phyloP scores from a whole-genome alignment of 2,797 vertebrate species.

The Botia kubotai region DNA sequence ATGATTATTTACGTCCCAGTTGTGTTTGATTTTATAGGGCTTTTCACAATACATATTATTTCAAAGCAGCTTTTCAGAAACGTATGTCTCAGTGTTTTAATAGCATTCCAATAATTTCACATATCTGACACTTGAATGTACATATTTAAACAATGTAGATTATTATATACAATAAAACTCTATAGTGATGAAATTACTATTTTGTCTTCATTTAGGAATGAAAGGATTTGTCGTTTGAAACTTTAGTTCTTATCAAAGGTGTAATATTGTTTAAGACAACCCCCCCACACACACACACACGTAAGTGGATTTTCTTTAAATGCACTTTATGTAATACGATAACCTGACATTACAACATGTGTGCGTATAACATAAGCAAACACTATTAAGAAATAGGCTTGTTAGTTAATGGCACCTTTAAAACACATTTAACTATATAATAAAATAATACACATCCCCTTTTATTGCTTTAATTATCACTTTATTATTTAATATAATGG shows the following conservation, averaged over 20 bases:
- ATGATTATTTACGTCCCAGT: neutral
- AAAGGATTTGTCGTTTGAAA: too few relatives aligned
- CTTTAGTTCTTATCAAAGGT: too few relatives aligned
- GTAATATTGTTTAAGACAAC: too few relatives aligned
- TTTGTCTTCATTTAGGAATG: neutral
- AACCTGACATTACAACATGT: neutral
- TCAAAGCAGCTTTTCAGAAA: neutral
- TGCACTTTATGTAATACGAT: neutral
- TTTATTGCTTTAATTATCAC: slow-evolving; percentile 37
- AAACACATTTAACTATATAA: neutral
- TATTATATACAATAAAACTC: neutral
- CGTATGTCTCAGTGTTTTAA: neutral
- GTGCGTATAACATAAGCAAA: neutral
- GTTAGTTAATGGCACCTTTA: neutral
- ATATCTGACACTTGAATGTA: neutral
- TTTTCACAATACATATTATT: neutral
- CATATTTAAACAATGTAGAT: slow-evolving; percentile 3
- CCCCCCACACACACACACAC: too few relatives aligned
- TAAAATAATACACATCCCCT: neutral
- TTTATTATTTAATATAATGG: slow-evolving; percentile 59
- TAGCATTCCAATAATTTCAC: neutral
- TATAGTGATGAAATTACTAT: too few relatives aligned
- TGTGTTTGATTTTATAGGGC: neutral
- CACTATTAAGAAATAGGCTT: neutral
- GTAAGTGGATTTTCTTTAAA: neutral